Evolutionary conservation across 1,140 invertebrate species (phyloP), one percentile per base, ranked within the genome.

Genomic region (Sweltsa coloradensis): DNA sequence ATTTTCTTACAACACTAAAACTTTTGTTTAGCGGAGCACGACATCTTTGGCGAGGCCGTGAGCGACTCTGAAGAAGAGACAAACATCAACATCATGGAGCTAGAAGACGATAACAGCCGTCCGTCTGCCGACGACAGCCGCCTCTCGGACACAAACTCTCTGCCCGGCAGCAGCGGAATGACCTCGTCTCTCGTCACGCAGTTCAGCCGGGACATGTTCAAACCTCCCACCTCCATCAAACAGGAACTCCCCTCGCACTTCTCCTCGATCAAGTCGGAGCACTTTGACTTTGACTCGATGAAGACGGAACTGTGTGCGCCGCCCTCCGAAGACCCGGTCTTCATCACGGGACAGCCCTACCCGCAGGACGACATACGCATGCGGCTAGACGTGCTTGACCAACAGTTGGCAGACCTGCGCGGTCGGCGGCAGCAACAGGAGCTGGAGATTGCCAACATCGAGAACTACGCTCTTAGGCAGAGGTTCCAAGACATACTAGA

Each of bases 21-120:
- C 37, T 53, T 53, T 21, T 50, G 66, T 61, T 58, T 62, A 66
- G 78, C 75, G 48, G 82, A 84, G 56, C 80, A 85, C 55, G 86
- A 92, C 55, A 87, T 92, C 60, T 94, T 93, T 69, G 89, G 90
- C 34, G 87, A 85, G 56, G 78, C 79, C 31, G 76, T 91, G 0
- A 90, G 86, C 60, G 86, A 89, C 56, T 89, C 85, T 34, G 77
- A 79, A 54, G 83, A 85, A 49, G 78, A 81, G 51, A 74, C 79
- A 51, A 73, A 76, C 5, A 72, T 79, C 26, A 79, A 83, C 54
- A 78, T 83, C 42, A 71, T 83, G 53, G 85, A 88, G 56, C 58
- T 87, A 37, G 60, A 63, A 40, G 85, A 89, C 57, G 86, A 90
- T 55, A 83, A 74, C 37, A 84, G 84, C 51, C 72, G 76, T 26